A percentile compares a stretch with the other conserved stretches of the same genome.
Conservation (phyloP, 2,113 vertebrate genomes). For the Uria aalge region DNA sequence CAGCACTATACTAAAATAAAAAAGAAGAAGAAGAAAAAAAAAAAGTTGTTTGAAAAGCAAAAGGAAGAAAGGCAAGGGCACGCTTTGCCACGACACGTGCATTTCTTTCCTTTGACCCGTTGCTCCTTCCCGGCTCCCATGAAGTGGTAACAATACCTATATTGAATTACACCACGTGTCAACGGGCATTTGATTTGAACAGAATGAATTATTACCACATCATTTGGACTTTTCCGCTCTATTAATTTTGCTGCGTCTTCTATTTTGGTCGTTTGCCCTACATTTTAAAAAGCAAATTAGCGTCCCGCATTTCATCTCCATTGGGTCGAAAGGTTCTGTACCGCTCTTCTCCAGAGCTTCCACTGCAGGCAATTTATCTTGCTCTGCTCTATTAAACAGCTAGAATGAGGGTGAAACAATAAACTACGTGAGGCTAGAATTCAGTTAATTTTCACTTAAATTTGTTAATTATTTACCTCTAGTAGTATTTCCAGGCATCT, state of each 20-base stretch:
- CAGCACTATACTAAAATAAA: neutral
- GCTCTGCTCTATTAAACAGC: neutral
- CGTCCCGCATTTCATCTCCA: neutral
- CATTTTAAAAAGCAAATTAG: conserved; percentile 18
- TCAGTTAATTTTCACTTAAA: neutral
- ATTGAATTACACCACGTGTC: neutral
- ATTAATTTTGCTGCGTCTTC: conserved; percentile 49
- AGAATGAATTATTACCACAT: neutral
- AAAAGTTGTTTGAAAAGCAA: neutral
- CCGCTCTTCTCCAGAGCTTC: neutral
- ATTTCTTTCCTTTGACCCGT: neutral
- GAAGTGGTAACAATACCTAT: neutral
- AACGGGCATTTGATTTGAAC: neutral
- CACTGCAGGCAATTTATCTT: neutral
- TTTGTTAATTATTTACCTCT: neutral
- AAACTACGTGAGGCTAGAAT: neutral
- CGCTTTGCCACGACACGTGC: neutral
- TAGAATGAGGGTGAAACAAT: neutral
- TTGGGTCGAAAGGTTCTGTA: neutral
- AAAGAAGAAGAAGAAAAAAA: neutral
- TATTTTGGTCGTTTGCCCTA: conserved; percentile 58
- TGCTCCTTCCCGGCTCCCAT: neutral
- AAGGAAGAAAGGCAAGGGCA: neutral
- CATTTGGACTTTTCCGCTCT: conserved; percentile 59
- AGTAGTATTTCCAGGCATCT: neutral